These are phyloP conservation scores for Sipha maydis DNA, from an alignment of 2,888 invertebrate species.

Conservation along the genomic window DNA sequence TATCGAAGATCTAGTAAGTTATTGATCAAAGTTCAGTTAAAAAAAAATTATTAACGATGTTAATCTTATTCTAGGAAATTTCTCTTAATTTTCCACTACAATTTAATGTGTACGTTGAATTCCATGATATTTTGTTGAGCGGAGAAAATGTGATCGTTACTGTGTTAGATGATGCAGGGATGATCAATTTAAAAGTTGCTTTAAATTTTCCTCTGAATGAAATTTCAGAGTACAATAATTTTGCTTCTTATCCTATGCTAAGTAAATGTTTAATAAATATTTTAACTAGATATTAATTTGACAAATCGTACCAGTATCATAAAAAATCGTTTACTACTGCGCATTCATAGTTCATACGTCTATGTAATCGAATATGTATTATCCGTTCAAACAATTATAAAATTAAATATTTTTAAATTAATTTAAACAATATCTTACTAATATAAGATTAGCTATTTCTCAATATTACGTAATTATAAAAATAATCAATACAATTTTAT, in stretches of 20 bases:
- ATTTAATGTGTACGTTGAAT: constrained; percentile 17
- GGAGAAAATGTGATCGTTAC: not conserved
- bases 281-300: not conserved
- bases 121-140: not conserved
- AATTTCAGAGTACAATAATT: not conserved
- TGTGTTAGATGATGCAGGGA: constrained; percentile 2
- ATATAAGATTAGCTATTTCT: too few species aligned
- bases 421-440: too few species aligned
- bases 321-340: not conserved
- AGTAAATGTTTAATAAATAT: not conserved
- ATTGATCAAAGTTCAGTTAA: too few species aligned
- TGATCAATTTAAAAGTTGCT: constrained; percentile 31
- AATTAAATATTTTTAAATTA: too few species aligned
- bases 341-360: not conserved
- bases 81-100: constrained; percentile 25
- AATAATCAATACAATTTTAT: too few species aligned
- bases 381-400: not conserved
- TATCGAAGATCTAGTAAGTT: constrained; percentile 42
- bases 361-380: not conserved
- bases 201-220: not conserved
- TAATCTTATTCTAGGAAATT: not conserved
- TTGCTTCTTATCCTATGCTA: constrained; percentile 44
- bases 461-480: too few species aligned
- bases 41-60: not conserved
- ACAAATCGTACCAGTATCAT: not conserved